Evolutionary conservation across 2,797 vertebrate genomes (phyloP).

Genomic region (Rhodeus uyekii): DNA sequence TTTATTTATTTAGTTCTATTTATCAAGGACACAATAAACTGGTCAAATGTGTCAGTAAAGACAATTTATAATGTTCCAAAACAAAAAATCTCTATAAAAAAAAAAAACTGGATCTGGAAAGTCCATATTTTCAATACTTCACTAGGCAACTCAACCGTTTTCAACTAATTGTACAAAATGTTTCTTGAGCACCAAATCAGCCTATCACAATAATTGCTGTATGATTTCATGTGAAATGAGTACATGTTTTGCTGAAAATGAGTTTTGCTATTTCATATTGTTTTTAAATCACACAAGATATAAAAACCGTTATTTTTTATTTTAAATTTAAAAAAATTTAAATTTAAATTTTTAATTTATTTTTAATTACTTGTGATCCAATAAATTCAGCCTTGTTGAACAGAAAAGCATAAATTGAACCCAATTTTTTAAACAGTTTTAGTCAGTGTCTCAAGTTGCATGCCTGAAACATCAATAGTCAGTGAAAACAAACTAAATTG

Average conservation of each 20-base stretch:
- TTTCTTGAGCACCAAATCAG: background rate
- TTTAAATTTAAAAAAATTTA: no score
- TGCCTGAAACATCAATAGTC: background rate
- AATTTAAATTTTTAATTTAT: no score
- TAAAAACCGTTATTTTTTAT: no score
- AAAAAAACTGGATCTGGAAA: no score
- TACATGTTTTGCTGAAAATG: no score
- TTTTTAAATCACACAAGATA: no score
- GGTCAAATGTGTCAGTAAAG: background rate
- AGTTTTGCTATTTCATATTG: no score
- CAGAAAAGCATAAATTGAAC: background rate
- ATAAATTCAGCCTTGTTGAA: background rate
- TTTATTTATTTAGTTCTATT: no score
- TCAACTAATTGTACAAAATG: background rate
- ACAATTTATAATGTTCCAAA: background rate
- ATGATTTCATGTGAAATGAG: background rate
- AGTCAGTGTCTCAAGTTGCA: background rate
- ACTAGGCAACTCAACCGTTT: background rate
- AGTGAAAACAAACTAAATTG: background rate
- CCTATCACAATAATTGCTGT: background rate
- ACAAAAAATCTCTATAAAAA: no score
- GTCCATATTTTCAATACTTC: background rate
- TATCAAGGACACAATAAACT: background rate
- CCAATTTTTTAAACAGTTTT: background rate
- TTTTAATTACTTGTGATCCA: background rate